phyloP scores from a whole-genome alignment of 1,140 invertebrate genomes.

The Batillaria attramentaria region DNA sequence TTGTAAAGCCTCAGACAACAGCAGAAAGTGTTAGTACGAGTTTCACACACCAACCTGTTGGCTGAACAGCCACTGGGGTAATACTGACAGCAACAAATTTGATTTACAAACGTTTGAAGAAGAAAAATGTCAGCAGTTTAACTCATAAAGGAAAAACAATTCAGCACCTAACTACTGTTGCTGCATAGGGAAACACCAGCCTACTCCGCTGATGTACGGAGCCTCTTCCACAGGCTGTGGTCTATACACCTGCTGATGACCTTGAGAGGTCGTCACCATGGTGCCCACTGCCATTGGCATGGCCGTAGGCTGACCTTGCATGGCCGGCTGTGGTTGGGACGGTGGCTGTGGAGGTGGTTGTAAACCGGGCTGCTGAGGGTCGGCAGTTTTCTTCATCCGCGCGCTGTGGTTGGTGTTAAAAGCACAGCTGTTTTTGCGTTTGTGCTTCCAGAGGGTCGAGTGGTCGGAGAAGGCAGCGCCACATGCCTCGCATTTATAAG shows the following conservation, averaged over 20 bases:
- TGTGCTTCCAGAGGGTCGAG: conserved; percentile 26
- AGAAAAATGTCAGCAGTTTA: no score
- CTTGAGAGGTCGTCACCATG: no score
- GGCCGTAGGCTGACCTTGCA: background rate
- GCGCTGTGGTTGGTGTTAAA: no score
- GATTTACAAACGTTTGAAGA: no score
- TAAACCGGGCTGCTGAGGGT: background rate
- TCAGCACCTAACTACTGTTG: no score
- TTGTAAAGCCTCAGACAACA: no score
- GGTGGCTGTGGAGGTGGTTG: background rate
- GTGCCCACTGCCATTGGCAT: no score
- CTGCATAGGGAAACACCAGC: conserved; percentile 17
- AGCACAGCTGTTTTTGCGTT: conserved; percentile 15
- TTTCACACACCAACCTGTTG: no score
- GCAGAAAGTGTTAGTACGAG: no score
- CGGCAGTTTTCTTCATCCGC: background rate
- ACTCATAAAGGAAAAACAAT: no score
- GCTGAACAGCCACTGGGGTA: no score
- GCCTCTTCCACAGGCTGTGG: background rate
- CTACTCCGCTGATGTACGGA: conserved; percentile 1
- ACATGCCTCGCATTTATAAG: conserved; percentile 33
- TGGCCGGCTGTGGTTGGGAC: background rate
- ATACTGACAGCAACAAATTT: no score
- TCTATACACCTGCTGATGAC: background rate
- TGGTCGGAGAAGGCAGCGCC: conserved; percentile 27